Percentiles rank a stretch among this genome's conserved stretches.
Conservation (phyloP, 2,113 vertebrate genomes). For the Cynocephalus volans region DNA sequence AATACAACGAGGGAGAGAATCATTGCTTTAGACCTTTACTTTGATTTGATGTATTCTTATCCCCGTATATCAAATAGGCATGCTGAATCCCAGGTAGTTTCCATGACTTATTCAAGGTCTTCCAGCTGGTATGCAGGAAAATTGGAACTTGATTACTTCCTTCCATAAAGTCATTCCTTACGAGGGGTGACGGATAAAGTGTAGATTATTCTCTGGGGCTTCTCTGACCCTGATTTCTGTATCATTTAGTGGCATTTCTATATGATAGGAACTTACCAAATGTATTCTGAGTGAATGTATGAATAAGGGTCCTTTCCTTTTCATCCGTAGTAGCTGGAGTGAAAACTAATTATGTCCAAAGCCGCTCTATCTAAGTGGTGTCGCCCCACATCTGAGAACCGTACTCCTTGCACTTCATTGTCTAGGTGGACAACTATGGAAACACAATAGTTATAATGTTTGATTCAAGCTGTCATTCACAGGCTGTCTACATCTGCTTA, state of each 20-base stretch:
- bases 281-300: not conserved
- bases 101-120: not conserved
- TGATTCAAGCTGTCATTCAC: not conserved
- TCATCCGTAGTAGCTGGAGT: not conserved
- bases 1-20: not conserved
- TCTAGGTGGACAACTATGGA: not conserved
- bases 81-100: not conserved
- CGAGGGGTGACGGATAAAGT: not conserved
- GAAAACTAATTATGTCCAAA: not conserved
- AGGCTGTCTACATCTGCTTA: not conserved
- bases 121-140: not conserved
- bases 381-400: not conserved
- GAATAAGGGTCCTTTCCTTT: not conserved
- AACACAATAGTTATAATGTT: not conserved
- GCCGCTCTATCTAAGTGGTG: not conserved
- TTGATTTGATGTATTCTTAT: not conserved
- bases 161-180: not conserved
- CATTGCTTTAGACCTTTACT: not conserved
- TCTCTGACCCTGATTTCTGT: not conserved
- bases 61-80: not conserved
- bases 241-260: not conserved
- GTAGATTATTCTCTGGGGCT: too few relatives aligned
- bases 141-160: not conserved
- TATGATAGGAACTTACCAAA: not conserved
- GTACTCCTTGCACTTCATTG: not conserved